phyloP scores from a whole-genome alignment of 2,797 vertebrate species.

The Melopsittacus undulatus region DNA sequence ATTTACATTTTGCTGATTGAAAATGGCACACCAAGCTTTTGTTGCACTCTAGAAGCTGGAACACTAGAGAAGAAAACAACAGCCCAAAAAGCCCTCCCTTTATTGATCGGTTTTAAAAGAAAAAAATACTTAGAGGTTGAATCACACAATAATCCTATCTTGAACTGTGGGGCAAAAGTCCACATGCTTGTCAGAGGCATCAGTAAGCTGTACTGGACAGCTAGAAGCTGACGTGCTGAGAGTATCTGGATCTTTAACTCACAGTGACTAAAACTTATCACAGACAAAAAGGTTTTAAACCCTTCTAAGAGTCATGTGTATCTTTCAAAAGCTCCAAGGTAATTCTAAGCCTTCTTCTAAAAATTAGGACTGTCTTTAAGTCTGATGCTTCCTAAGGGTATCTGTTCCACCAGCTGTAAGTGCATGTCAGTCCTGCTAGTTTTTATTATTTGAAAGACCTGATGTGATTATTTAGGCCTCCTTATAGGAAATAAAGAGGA shows the following conservation, averaged over 20 bases:
- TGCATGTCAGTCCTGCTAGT: fast-evolving
- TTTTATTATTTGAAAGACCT: background rate
- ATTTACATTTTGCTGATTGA: background rate
- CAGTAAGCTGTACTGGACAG: background rate
- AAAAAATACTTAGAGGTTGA: background rate
- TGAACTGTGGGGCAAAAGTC: background rate
- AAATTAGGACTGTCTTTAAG: background rate
- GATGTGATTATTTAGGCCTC: background rate
- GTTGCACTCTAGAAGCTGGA: background rate
- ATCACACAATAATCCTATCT: background rate
- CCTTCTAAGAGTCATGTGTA: background rate
- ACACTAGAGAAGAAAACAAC: background rate
- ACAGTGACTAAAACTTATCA: background rate
- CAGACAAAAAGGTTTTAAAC: background rate
- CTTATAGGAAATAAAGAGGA: background rate
- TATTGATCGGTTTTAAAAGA: background rate
- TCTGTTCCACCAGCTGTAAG: background rate
- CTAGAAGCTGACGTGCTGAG: background rate
- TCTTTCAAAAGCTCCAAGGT: background rate
- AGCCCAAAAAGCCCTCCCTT: background rate
- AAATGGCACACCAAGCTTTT: background rate
- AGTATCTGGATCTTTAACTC: background rate
- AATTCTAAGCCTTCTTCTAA: background rate
- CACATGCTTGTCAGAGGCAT: background rate
- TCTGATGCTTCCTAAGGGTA: background rate